These are phyloP conservation scores for Gila orcuttii DNA, from an alignment of 2,113 vertebrate species.

Conservation along the genomic window DNA sequence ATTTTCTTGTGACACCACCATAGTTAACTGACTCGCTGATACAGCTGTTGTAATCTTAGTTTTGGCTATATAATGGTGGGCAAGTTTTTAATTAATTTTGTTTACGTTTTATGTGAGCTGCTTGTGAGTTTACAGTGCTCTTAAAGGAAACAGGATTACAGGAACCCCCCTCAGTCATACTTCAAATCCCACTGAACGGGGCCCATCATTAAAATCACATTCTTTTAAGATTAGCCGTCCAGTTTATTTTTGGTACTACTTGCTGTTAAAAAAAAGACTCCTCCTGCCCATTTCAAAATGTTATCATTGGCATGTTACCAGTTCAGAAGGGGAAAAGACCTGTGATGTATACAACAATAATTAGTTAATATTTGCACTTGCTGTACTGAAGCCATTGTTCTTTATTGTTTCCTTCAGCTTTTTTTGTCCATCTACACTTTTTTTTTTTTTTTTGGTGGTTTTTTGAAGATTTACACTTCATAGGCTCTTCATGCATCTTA, in stretches of 20 bases:
- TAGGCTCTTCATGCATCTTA: conserved; percentile 62
- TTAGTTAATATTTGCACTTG: neutral
- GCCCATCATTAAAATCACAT: neutral
- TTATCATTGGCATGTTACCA: conserved; percentile 52
- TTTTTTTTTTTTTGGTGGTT: conserved; percentile 45
- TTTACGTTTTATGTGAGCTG: neutral
- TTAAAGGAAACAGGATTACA: neutral
- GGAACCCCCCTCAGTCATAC: conserved; percentile 1
- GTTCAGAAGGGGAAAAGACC: conserved; percentile 44
- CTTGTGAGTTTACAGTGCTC: neutral
- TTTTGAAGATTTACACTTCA: conserved; percentile 57
- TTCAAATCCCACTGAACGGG: neutral
- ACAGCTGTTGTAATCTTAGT: neutral
- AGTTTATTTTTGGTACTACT: neutral
- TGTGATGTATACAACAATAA: neutral
- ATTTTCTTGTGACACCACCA: neutral
- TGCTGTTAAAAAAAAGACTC: neutral
- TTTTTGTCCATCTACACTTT: neutral
- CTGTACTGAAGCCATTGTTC: neutral
- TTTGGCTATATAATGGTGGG: neutral
- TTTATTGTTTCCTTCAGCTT: neutral
- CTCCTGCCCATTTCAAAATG: neutral
- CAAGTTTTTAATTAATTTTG: neutral
- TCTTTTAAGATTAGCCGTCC: neutral
- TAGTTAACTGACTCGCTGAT: neutral